Evolutionary conservation across 2,113 vertebrate species (phyloP).

Genomic region (Plecturocebus donacophilus): DNA sequence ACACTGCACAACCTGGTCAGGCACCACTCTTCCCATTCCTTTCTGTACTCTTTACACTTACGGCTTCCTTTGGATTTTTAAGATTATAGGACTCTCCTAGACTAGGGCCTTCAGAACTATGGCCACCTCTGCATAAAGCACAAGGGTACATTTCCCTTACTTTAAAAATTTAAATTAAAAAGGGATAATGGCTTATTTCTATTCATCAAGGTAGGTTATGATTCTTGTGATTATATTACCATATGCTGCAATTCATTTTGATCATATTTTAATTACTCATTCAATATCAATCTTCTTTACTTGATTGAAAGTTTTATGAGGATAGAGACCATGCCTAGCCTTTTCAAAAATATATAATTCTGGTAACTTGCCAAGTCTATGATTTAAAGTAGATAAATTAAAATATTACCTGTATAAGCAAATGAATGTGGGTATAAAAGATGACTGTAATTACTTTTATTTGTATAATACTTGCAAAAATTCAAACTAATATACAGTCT

Average conservation of each 20-base stretch:
- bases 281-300: not conserved
- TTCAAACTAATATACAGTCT: not conserved
- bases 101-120: not conserved
- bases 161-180: not conserved
- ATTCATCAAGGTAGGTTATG: not conserved
- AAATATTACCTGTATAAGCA: not conserved
- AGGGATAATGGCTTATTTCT: not conserved
- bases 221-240: not conserved
- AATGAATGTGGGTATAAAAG: not conserved
- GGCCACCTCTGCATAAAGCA: not conserved
- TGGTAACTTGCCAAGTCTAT: not conserved
- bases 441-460: slow-evolving; percentile 5
- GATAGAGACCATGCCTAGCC: not conserved
- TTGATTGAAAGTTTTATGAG: not conserved
- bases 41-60: not conserved
- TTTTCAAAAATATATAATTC: not conserved
- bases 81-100: not conserved
- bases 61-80: not conserved
- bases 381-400: not conserved
- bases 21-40: not conserved
- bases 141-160: not conserved
- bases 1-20: not conserved
- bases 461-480: not conserved
- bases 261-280: not conserved
- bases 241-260: not conserved